These are phyloP conservation scores for Oreohelix idahoensis DNA, from an alignment of 1,140 invertebrate genomes.

Conservation along the genomic window DNA sequence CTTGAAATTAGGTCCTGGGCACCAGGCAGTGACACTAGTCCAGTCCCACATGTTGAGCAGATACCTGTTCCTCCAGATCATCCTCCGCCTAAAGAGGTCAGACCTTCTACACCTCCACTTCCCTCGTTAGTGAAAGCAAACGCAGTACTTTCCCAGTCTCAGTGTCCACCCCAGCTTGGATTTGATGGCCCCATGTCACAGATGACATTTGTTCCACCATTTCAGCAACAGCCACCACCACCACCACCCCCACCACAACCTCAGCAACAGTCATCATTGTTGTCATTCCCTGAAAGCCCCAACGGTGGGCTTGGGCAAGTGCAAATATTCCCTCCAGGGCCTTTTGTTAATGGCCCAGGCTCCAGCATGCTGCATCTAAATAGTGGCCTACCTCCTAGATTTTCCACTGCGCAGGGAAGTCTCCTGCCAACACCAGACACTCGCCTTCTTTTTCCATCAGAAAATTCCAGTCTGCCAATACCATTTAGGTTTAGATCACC, in stretches of 20 bases:
- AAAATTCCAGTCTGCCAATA: not conserved
- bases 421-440: constrained; percentile 1
- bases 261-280: not conserved
- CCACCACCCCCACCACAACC: not conserved
- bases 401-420: not conserved
- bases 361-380: constrained; percentile 8
- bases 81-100: constrained; percentile 21
- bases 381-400: not conserved
- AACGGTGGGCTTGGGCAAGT: not conserved
- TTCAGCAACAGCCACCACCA: not conserved
- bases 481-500: not conserved
- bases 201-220: not conserved
- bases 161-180: not conserved
- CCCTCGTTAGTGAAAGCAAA: not conserved
- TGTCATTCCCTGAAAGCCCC: not conserved
- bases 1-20: not conserved
- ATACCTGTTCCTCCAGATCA: constrained; percentile 29
- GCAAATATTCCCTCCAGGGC: not conserved
- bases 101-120: constrained; percentile 11
- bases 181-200: not conserved
- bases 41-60: not conserved
- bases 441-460: not conserved
- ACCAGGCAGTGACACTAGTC: not conserved
- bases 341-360: not conserved
- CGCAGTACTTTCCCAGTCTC: not conserved